Evolutionary conservation across 2,113 vertebrate genomes (phyloP), one percentile per base, ranked within the genome.

Genomic region (Calonectris borealis): DNA sequence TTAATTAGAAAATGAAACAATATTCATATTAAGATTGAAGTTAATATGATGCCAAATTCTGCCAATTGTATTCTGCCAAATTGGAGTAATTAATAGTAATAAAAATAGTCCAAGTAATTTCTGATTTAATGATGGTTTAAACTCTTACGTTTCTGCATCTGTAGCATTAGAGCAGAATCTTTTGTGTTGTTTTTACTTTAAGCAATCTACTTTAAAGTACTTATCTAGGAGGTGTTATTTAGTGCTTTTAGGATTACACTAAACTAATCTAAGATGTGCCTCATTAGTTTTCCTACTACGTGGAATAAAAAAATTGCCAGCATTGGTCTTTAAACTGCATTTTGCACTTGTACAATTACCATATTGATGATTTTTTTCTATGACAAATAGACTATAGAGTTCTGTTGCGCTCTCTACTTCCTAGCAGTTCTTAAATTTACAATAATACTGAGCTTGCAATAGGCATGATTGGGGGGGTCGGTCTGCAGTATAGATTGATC

Each of bases 281-380:
- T 91, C 87, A 96, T 88, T 90, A 95, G 78, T 90, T 97, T 94
- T 94, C 57, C 61, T 58, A 76, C 57, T 69, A 78, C 4, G 2
- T 83, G 38, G 73, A 95, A 88, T 90, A 92, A 92, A 73, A 69
- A 73, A 66, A 79, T 69, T 75, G 17, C 32, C 71, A 96, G 38
- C 29, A 16, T 60, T 92, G 68, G 58, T 85, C 64, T 94, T 96
- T 70, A 78, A 96, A 68, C 55, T 81, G 68, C 73, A 55, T 83
- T 97, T 89, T 49, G 61, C n/a, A 84, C 51, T 96, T 84, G 25
- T 57, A 46, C 46, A 95, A 80, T 86, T 95, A 90, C 75, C 80
- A 92, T 86, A 64, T 44, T 87, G 36, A 90, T 88, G 58, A 46
- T 71, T 64, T 88, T 70, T 86, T 68, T 31, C 52, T 49, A 15